Evolutionary conservation across 2,113 vertebrate genomes (phyloP).

Genomic region (Parotia lawesii): DNA sequence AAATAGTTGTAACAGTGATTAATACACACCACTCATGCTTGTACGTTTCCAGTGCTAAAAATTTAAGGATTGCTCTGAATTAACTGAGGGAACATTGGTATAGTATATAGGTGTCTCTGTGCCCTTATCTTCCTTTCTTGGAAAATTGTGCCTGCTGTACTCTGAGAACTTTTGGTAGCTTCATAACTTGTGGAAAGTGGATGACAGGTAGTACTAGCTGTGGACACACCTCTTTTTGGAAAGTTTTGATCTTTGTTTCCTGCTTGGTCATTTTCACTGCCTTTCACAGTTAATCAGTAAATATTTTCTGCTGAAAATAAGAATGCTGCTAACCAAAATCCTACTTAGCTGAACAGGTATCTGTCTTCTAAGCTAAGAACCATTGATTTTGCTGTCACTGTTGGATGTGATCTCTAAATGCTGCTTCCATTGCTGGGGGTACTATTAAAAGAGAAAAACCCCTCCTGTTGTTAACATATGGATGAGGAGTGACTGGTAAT

Average conservation of each 20-base stretch:
- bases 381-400: background rate
- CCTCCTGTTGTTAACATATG: background rate
- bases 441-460: background rate
- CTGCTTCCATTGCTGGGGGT: background rate
- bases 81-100: background rate
- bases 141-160: background rate
- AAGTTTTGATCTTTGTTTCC: background rate
- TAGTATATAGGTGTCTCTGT: background rate
- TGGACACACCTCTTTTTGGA: background rate
- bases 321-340: background rate
- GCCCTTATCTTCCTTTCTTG: background rate
- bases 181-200: background rate
- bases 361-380: background rate
- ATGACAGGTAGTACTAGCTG: background rate
- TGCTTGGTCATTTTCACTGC: background rate
- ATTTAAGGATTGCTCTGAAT: background rate
- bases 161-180: background rate
- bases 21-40: background rate
- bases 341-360: background rate
- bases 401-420: background rate
- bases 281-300: background rate
- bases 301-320: background rate
- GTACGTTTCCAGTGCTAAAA: background rate
- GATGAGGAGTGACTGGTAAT: background rate
- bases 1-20: background rate